phyloP scores from a whole-genome alignment of 2,113 vertebrate species.

The Eonycteris spelaea region DNA sequence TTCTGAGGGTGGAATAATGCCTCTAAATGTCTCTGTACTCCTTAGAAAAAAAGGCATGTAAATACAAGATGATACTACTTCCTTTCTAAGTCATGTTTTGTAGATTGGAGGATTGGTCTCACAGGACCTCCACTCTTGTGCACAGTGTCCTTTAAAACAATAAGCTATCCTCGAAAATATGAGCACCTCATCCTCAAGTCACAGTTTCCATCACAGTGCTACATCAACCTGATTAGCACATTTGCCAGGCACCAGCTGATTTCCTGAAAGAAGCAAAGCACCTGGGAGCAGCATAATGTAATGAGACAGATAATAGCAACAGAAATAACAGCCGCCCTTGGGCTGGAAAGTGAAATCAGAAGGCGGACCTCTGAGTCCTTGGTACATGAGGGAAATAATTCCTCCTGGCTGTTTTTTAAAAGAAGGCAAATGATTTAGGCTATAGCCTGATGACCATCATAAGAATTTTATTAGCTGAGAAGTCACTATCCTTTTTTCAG shows the following conservation, averaged over 20 bases:
- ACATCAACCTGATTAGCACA: slow-evolving; percentile 13
- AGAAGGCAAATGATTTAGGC: neutral
- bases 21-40: neutral
- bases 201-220: slow-evolving; percentile 45
- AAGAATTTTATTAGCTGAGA: slow-evolving; percentile 50
- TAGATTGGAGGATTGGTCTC: slow-evolving; percentile 2
- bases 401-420: neutral
- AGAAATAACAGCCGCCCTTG: neutral
- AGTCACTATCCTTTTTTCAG: neutral
- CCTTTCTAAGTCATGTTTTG: neutral
- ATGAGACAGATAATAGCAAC: neutral
- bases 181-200: neutral
- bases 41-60: neutral
- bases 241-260: slow-evolving; percentile 16
- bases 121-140: neutral
- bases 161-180: neutral
- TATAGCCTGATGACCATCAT: neutral
- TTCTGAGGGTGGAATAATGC: neutral
- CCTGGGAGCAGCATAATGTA: neutral
- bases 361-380: neutral
- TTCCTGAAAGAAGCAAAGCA: slow-evolving; percentile 30
- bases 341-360: neutral
- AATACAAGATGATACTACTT: neutral
- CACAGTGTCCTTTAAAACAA: neutral
- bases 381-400: neutral